Base-by-base conservation (phyloP, 2,888 invertebrate species). In the Calameuta filiformis region DNA sequence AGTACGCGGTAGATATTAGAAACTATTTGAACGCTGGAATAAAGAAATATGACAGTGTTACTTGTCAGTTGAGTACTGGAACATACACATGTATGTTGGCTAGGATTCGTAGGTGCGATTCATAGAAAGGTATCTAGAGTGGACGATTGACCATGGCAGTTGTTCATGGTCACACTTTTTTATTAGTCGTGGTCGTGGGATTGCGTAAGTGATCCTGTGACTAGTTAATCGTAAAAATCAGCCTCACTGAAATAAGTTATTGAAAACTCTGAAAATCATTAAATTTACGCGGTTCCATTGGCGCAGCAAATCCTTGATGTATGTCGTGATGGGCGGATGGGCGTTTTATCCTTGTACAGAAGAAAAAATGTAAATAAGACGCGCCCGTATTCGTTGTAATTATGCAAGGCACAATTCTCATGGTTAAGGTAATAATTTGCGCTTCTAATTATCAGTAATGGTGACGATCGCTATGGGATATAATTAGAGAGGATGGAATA, bases 171-270 rank as follows among this genome's bases (percentile, higher is more conserved):
- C 71, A n/a, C 30, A 15, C 71, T 71, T 71, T 71, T 71, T 71
- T 11, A 71, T 71, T 71, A 23, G 23, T 30, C 71, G 71, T 71
- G 71, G 71, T 11, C 33, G 71, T 71, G 30, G 30, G 34, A 71
- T 71, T 71, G 34, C 71, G 71, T 71, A 71, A 71, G 71, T 34
- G 34, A 30, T 71, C 23, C 71, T 71, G 71, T 71, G 23, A 71
- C 33, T 71, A 23, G 56, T 23, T 56, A 56, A 56, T 56, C 56
- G 23, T 56, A 23, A 6, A 56, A 15, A 23, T 56, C 9, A 6
- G 23, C 9, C 56, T 23, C 56, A 56, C 56, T 56, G 56, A 56
- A 23, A 56, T 23, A 23, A 23, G 23, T 2, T 56, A 56, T 23
- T 23, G 23, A 56, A 23, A 23, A 56, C 56, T 56, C 56, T 23